Base-by-base conservation (phyloP, 2,113 vertebrate species). In the Euleptes europaea region DNA sequence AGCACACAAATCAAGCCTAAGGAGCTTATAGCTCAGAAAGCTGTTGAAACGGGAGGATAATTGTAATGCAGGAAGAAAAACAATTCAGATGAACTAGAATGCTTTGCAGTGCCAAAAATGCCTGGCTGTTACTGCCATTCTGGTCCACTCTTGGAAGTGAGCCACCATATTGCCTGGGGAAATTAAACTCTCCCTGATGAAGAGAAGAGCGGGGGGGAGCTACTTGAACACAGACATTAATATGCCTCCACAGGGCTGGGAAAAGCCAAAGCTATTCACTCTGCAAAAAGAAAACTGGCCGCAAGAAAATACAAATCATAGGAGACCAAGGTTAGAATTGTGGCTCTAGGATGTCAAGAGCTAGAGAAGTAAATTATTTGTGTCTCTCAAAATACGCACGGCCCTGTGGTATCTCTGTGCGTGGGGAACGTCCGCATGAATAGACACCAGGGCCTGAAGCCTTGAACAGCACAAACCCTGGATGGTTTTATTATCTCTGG, bases 191-290 rank as follows among this genome's bases (percentile, higher is more conserved):
- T 38, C 84, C 71, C 72, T 84, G 81, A 78, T 54, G 74, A 84
- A 1, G 10, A 65, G 19, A 85, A 35, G 5, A 2, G 90, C 26
- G 26, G 2, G 90, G 26, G 26, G 7, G 7, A 54, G 82, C 80
- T 90, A 1, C 44, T 84, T 88, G 85, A 83, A 42, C 89, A 86
- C 84, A 90, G 54, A 47, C 81, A 86, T 84, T 82, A 85, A 70
- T 73, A 75, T 33, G 65, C 44, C 83, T 85, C 69, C 83, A 78
- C 40, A 85, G 76, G 86, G 63, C 35, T 87, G 38, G 80, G 87
- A 78, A 86, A 87, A 5, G 11, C 78, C 28, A 79, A 65, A 80
- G 91, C 85, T 84, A 86, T 89, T 91, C 91, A 70, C 15, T 31
- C 63, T 8, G 1, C 71, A 14, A 69, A 78, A 83, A 28, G 44